These are phyloP conservation scores for Drosophila diplacantha DNA, from an alignment of 2,888 invertebrate genomes.

Conservation along the genomic window DNA sequence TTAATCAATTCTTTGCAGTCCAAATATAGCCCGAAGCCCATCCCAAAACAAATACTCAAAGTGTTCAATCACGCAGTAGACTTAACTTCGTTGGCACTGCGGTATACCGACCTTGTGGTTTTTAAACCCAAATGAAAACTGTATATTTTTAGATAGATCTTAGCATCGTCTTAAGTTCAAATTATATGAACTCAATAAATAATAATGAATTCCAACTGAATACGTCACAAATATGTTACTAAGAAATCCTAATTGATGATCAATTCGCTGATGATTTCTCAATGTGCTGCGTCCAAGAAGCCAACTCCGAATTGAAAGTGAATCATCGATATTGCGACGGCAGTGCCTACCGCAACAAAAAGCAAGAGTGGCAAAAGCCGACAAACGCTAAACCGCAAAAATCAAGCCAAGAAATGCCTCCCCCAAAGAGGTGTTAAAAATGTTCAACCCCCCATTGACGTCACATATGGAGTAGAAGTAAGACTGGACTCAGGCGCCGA, in stretches of 20 bases:
- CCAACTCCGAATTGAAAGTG: conserved; percentile 20
- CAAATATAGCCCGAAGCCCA: not conserved
- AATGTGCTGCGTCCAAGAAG: not conserved
- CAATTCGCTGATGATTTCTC: conserved; percentile 5
- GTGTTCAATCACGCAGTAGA: conserved; percentile 20
- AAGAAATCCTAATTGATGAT: conserved; percentile 22
- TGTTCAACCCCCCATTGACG: conserved; percentile 36
- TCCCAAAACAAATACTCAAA: conserved; percentile 23
- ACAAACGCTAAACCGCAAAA: conserved; percentile 33
- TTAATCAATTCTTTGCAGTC: not conserved
- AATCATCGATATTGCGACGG: conserved; percentile 9
- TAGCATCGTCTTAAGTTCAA: not conserved
- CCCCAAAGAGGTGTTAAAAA: conserved; percentile 12
- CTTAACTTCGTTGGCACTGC: conserved; percentile 1
- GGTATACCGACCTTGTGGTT: conserved; percentile 11
- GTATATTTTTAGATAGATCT: too few relatives aligned
- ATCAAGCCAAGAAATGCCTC: conserved; percentile 12
- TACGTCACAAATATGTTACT: conserved; percentile 19
- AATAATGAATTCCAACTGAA: not conserved
- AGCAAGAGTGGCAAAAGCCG: conserved; percentile 10
- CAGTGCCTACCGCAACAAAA: conserved; percentile 58
- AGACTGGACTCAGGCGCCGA: not conserved
- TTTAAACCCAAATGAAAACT: not conserved
- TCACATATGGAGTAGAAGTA: conserved; percentile 27
- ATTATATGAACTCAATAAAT: not conserved